Evolutionary conservation across 1,140 invertebrate genomes (phyloP).

Genomic region (Cotesia chilonis): DNA sequence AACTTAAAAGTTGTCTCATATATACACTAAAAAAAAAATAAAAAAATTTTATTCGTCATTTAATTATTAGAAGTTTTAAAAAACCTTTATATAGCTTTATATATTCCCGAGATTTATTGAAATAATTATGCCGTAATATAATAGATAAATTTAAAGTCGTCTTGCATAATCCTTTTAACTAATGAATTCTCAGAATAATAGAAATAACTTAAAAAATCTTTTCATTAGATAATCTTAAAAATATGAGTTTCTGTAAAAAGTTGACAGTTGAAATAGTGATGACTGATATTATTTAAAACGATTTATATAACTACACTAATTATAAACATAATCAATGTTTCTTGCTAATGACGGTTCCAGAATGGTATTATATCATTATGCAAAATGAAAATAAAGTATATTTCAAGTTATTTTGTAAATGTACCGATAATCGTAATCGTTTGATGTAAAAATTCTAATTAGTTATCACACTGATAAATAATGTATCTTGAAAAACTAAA

Average conservation of each 20-base stretch:
- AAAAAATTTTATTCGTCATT: neutral
- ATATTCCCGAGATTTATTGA: neutral
- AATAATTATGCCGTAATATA: slow-evolving; percentile 3
- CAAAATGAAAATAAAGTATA: too few species aligned
- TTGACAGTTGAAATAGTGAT: too few species aligned
- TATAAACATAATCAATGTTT: too few species aligned
- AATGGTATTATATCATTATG: too few species aligned
- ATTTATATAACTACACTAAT: neutral
- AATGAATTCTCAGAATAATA: neutral
- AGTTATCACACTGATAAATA: too few species aligned
- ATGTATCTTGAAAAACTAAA: too few species aligned
- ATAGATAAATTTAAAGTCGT: neutral
- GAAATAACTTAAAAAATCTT: neutral
- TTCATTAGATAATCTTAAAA: too few species aligned
- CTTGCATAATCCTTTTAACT: neutral
- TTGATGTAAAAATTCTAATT: too few species aligned
- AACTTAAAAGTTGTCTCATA: neutral
- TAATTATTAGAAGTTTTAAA: neutral
- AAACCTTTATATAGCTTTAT: neutral
- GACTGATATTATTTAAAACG: neutral
- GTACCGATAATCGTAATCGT: too few species aligned
- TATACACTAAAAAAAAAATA: neutral
- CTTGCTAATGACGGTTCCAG: too few species aligned
- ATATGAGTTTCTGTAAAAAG: too few species aligned
- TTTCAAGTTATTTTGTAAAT: too few species aligned